Evolutionary conservation across 2,888 invertebrate species (phyloP), one percentile per base, ranked within the genome.

Genomic region (Drosophila rellima): DNA sequence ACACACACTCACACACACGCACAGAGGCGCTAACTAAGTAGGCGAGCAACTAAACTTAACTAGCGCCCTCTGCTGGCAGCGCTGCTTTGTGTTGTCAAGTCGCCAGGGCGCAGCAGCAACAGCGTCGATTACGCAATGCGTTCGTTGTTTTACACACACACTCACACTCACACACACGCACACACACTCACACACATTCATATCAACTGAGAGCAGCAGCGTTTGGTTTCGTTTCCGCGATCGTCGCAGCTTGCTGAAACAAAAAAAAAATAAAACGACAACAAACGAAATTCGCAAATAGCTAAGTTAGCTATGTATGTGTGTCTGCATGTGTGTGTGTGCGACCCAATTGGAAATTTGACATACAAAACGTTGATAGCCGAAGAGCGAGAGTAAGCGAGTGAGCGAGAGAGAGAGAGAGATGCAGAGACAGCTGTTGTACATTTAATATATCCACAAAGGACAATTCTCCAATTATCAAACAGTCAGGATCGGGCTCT

Each of bases 301-400:
- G 71, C 71, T 40, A 71, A 71, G 67, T 57, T 63, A 45, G 47
- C 56, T 59, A 74, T 76, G 82, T 78, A 77, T 82, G 82, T 79
- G 78, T 42, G 77, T 74, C 77, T 80, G 78, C 31, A 80, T 74
- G 80, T 79, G 80, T 37, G 6, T 35, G 82, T 78, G 82, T 82
- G 82, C 87, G 79, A 81, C 85, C 85, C 87, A 85, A 82, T 87
- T 84, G 87, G 84, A 87, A 84, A 86, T 86, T 80, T 77, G 84
- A 77, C 84, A 82, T 40, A 84, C 60, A 72, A 70, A 81, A 40
- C 15, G 17, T 31, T 11, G 5, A 50, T 29, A 23, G 59, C 15
- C 23, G 42, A 33, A 74, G 37, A 56, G 57, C 18, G 57, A 20
- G 39, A 47, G 20, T 11, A 11, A 54, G 40, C n/a, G 45, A 35